Evolutionary conservation across 1,140 invertebrate genomes (phyloP).

Genomic region (Drosophila parabipectinata): DNA sequence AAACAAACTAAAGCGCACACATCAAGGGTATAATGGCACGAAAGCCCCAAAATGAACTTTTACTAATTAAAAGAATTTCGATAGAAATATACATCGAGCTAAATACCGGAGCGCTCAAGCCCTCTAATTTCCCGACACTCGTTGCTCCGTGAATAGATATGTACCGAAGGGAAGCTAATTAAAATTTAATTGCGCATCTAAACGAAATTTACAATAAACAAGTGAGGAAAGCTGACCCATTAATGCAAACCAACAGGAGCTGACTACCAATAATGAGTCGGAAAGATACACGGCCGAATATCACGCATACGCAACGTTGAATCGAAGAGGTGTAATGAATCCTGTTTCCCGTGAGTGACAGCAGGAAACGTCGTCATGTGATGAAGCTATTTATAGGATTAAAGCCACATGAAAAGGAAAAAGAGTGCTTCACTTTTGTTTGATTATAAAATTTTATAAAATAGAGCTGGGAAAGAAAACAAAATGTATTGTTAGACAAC

Average conservation of each 20-base stretch:
- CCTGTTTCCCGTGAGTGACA: constrained; percentile 14
- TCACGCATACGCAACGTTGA: constrained; percentile 50
- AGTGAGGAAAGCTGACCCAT: constrained; percentile 20
- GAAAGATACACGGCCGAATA: constrained; percentile 42
- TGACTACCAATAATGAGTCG: constrained; percentile 4
- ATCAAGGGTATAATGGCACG: constrained; percentile 49
- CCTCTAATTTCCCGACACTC: background rate
- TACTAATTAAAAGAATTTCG: constrained; percentile 62
- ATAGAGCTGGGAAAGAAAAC: background rate
- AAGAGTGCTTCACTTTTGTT: background rate
- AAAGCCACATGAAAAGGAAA: background rate
- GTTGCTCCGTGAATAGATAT: constrained; percentile 20
- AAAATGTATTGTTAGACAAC: background rate
- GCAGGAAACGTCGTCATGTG: constrained; percentile 5
- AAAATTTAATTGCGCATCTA: constrained; percentile 79
- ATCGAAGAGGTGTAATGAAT: constrained; percentile 18
- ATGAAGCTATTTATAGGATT: background rate
- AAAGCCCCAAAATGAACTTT: constrained; percentile 44
- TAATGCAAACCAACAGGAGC: constrained; percentile 28
- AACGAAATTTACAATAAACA: constrained; percentile 78
- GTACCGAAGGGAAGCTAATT: constrained; percentile 66
- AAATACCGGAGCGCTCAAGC: constrained; percentile 10
- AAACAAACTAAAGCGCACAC: constrained; percentile 46
- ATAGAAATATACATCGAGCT: constrained; percentile 38
- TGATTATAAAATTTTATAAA: background rate